These are phyloP conservation scores for Prunella strophiata DNA, from an alignment of 2,797 vertebrate species.

Conservation along the genomic window DNA sequence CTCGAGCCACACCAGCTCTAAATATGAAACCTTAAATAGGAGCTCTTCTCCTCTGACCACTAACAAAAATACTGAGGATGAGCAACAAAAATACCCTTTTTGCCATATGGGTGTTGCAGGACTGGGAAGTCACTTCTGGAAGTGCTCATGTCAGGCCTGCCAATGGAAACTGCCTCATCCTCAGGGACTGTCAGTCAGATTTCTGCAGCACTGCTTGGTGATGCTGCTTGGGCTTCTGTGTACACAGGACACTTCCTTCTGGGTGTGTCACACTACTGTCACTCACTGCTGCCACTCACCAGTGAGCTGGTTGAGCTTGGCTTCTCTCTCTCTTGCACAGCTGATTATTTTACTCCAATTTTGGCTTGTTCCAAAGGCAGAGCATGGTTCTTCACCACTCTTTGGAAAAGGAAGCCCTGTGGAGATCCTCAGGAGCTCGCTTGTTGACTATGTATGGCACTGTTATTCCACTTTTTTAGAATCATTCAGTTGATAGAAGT, in stretches of 20 bases:
- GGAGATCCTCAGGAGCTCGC: background rate
- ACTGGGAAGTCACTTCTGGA: background rate
- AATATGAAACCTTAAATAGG: background rate
- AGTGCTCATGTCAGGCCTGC: background rate
- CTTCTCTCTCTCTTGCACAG: too few relatives aligned
- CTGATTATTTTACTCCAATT: background rate
- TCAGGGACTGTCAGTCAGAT: background rate
- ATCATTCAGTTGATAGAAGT: background rate
- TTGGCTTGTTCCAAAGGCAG: background rate
- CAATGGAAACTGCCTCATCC: background rate
- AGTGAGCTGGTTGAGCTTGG: background rate
- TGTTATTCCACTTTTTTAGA: background rate
- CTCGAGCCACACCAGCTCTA: constrained; percentile 10
- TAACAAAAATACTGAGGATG: background rate
- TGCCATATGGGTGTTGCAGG: background rate
- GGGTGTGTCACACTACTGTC: rapidly evolving
- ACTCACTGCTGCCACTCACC: background rate
- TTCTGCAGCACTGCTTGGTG: background rate
- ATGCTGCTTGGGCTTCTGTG: background rate
- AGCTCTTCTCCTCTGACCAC: background rate
- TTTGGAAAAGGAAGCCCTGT: background rate
- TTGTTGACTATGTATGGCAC: rapidly evolving
- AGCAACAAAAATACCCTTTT: background rate
- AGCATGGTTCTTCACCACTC: background rate
- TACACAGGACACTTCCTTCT: background rate